phyloP scores from a whole-genome alignment of 2,888 invertebrate species.

The Andrena haemorrhoa region DNA sequence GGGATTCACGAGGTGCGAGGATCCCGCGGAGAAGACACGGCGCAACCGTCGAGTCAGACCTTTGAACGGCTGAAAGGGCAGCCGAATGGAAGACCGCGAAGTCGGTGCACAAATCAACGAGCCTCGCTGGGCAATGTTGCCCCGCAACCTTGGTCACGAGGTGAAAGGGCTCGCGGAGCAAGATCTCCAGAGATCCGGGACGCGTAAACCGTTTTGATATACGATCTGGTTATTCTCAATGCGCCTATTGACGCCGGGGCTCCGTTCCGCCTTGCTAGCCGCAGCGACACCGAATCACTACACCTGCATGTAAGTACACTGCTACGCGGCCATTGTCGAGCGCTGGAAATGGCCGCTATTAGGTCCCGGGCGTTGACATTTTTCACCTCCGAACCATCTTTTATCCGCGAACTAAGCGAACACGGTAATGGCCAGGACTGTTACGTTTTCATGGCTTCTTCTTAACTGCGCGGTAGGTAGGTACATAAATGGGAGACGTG shows the following conservation, averaged over 20 bases:
- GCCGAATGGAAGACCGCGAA: constrained; percentile 49
- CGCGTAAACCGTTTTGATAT: constrained; percentile 69
- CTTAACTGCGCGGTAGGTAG: no score
- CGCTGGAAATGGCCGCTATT: constrained; percentile 19
- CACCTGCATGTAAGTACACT: constrained; percentile 34
- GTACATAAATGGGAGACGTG: no score
- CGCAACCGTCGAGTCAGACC: constrained; percentile 32
- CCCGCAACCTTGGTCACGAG: constrained; percentile 64
- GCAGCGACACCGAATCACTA: constrained; percentile 11
- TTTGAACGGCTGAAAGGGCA: constrained; percentile 61
- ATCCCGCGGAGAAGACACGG: background rate
- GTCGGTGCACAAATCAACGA: constrained; percentile 60
- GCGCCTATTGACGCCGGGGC: constrained; percentile 58
- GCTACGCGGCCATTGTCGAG: constrained; percentile 17
- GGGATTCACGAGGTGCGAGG: constrained; percentile 40
- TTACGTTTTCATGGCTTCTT: background rate
- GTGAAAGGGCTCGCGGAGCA: constrained; percentile 66
- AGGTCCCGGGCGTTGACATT: constrained; percentile 4
- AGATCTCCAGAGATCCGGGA: constrained; percentile 64
- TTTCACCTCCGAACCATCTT: background rate
- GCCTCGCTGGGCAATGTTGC: constrained; percentile 28
- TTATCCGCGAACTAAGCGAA: background rate
- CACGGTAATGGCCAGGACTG: background rate
- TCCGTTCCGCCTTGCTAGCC: constrained; percentile 33
- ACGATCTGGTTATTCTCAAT: constrained; percentile 66